phyloP scores from a whole-genome alignment of 2,888 invertebrate genomes.

The Melinaea menophilus region DNA sequence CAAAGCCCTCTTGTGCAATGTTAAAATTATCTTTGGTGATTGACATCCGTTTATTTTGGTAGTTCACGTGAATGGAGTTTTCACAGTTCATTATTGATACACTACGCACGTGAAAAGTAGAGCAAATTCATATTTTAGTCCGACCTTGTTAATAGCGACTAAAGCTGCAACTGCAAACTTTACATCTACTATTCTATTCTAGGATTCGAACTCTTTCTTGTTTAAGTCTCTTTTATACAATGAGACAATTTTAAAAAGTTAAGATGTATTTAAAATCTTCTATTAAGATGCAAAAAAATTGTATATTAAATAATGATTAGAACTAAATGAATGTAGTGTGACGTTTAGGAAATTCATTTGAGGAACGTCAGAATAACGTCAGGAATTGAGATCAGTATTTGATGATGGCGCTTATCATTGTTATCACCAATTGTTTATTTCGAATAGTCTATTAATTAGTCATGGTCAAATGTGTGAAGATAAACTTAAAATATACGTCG shows the following conservation, averaged over 20 bases:
- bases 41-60: constrained; percentile 7
- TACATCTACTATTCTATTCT: too few species aligned
- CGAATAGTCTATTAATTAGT: too few species aligned
- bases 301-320: not conserved
- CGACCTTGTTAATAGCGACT: constrained; percentile 6
- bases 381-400: too few species aligned
- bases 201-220: too few species aligned
- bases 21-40: constrained; percentile 10
- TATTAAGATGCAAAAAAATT: not conserved
- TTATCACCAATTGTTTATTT: too few species aligned
- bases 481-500: too few species aligned
- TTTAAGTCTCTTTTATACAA: too few species aligned
- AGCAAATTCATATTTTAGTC: constrained; percentile 6
- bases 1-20: constrained; percentile 9
- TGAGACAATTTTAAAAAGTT: too few species aligned
- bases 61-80: constrained; percentile 13
- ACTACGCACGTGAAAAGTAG: constrained; percentile 5
- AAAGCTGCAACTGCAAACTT: not conserved
- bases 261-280: too few species aligned
- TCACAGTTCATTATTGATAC: constrained; percentile 10
- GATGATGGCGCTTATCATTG: too few species aligned
- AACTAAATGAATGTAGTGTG: not conserved
- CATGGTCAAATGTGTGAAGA: too few species aligned
- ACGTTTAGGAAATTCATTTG: not conserved
- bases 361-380: too few species aligned